Conservation (phyloP, 2,113 vertebrate species). For the Porphyrio hochstetteri region DNA sequence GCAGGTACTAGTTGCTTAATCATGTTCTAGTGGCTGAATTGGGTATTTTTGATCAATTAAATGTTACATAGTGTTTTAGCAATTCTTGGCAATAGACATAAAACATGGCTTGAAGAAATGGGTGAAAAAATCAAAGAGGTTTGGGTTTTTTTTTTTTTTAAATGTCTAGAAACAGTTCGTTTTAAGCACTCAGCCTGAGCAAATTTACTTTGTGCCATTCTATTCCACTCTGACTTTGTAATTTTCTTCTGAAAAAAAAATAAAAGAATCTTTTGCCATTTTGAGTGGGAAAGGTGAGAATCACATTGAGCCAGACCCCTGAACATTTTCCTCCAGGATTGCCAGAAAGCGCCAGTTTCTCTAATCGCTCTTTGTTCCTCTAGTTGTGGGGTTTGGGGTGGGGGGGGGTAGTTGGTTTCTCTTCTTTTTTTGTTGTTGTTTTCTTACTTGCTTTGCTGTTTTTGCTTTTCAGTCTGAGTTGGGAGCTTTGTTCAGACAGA, state of each 20-base stretch:
- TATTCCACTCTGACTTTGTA: not conserved
- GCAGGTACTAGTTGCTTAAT: not conserved
- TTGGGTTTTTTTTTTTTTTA: too few species aligned
- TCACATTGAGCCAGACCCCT: accelerated
- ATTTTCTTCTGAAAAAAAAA: not conserved
- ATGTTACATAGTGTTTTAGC: not conserved
- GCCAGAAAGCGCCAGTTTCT: not conserved
- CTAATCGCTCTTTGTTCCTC: not conserved
- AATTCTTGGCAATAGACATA: not conserved
- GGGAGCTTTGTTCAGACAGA: slow-evolving; percentile 44
- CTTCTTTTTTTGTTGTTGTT: not conserved
- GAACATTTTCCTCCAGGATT: not conserved
- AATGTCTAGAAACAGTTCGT: not conserved
- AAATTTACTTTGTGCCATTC: not conserved
- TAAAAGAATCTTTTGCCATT: not conserved
- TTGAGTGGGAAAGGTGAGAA: not conserved
- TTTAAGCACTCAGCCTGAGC: not conserved
- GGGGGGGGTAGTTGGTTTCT: too few species aligned
- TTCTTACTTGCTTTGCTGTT: not conserved
- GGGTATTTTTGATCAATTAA: not conserved
- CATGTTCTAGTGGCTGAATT: not conserved
- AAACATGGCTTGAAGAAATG: not conserved
- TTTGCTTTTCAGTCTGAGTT: not conserved
- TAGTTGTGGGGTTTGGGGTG: too few species aligned
- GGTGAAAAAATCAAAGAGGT: not conserved